These are phyloP conservation scores for Microctonus hyperodae DNA, from an alignment of 2,888 invertebrate species.

Conservation along the genomic window DNA sequence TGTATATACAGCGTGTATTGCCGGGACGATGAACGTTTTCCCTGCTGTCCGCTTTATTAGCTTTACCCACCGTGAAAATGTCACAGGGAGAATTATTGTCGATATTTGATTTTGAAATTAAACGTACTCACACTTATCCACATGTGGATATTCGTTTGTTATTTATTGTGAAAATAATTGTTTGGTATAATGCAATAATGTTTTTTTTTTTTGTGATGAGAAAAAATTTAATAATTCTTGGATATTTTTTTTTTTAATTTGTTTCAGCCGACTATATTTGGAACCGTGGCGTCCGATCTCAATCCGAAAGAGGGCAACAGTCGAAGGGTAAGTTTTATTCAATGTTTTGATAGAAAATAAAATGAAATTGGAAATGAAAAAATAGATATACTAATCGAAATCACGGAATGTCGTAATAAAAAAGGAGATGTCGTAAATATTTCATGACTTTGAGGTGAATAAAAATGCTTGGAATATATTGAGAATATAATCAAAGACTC, in stretches of 20 bases:
- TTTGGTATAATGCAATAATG: background rate
- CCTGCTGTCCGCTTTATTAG: constrained; percentile 20
- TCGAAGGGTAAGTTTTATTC: constrained; percentile 66
- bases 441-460: no score
- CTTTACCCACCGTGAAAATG: background rate
- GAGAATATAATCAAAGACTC: no score
- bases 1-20: constrained; percentile 7
- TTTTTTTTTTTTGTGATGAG: background rate
- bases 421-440: no score
- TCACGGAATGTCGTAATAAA: no score
- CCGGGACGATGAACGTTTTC: constrained; percentile 16
- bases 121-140: no score
- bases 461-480: no score
- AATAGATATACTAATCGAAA: no score
- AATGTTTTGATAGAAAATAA: background rate
- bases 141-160: background rate
- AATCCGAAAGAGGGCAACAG: constrained; percentile 70
- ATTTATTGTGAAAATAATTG: background rate
- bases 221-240: constrained; percentile 1
- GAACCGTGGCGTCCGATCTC: constrained; percentile 70
- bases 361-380: no score
- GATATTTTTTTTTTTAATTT: constrained; percentile 46
- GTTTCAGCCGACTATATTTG: constrained; percentile 71
- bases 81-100: constrained; percentile 14
- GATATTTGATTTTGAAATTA: constrained; percentile 15